Evolutionary conservation across 1,140 invertebrate species (phyloP).

Genomic region (Zaprionus ornatus): DNA sequence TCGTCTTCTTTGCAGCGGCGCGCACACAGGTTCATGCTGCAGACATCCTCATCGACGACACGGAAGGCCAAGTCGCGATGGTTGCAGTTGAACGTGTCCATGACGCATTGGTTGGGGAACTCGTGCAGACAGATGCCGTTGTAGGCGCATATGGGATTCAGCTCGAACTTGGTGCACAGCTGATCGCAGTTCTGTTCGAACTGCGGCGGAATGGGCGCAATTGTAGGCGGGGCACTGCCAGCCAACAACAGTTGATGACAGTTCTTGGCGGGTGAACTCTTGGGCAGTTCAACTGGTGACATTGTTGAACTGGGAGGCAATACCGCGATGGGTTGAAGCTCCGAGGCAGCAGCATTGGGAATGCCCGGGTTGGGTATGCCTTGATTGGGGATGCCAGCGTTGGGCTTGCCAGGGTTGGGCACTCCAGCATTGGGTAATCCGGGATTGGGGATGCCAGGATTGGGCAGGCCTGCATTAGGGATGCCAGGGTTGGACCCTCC

Average conservation of each 20-base stretch:
- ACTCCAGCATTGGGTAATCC: constrained; percentile 46
- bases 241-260: constrained; percentile 55
- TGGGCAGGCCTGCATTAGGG: constrained; percentile 42
- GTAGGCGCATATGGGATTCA: constrained; percentile 63
- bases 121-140: constrained; percentile 72
- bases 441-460: constrained; percentile 19
- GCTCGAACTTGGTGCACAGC: constrained; percentile 73
- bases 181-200: constrained; percentile 54
- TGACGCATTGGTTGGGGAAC: constrained; percentile 75
- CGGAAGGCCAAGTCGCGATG: constrained; percentile 61
- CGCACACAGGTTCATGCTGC: constrained; percentile 45
- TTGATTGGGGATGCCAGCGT: constrained; percentile 30
- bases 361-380: constrained; percentile 35
- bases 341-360: constrained; percentile 36
- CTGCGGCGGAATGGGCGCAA: constrained; percentile 10
- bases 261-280: constrained; percentile 37
- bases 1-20: constrained; percentile 59
- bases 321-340: constrained; percentile 25
- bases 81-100: constrained; percentile 72
- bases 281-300: constrained; percentile 25
- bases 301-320: constrained; percentile 30
- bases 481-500: constrained; percentile 44
- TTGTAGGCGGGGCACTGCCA: constrained; percentile 11
- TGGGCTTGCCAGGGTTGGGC: constrained; percentile 31
- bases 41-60: constrained; percentile 60